A percentile compares a stretch with the other conserved stretches of the same genome.
These are phyloP conservation scores for Goniozus legneri DNA, from an alignment of 1,140 invertebrate species.

Conservation along the genomic window DNA sequence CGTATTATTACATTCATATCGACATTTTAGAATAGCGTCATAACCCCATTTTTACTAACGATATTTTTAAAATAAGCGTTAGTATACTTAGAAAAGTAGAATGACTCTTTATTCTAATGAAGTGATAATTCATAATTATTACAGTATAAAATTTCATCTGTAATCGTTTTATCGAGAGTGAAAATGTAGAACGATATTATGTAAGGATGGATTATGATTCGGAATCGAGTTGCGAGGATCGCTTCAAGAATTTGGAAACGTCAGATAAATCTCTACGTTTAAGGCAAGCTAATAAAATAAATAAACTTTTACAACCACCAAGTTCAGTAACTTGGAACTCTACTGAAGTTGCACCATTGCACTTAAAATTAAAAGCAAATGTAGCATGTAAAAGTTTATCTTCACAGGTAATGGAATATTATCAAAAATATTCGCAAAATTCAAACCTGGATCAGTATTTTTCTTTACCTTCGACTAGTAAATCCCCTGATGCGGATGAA, in stretches of 20 bases:
- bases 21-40: no score
- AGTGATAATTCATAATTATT: no score
- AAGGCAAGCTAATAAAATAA: slow-evolving; percentile 13
- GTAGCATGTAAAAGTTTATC: slow-evolving; percentile 32
- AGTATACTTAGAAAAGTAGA: no score
- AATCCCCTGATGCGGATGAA: slow-evolving; percentile 23
- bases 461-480: slow-evolving; percentile 32
- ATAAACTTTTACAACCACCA: slow-evolving; percentile 1
- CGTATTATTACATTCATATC: no score
- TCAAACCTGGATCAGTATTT: slow-evolving; percentile 45
- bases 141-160: no score
- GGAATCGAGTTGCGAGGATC: slow-evolving; percentile 37
- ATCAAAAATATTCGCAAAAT: slow-evolving; percentile 40
- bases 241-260: slow-evolving; percentile 24
- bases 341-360: slow-evolving; percentile 10
- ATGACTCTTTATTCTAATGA: no score
- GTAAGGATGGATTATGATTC: slow-evolving; percentile 52
- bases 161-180: no score
- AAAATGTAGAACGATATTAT: no score
- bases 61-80: no score
- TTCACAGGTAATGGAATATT: slow-evolving; percentile 45
- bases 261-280: slow-evolving; percentile 11
- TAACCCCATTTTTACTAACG: no score
- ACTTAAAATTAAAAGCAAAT: slow-evolving; percentile 2
- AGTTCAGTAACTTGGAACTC: slow-evolving; percentile 19